Evolutionary conservation across 2,113 vertebrate genomes (phyloP), one percentile per base, ranked within the genome.

Genomic region (Crocuta crocuta): DNA sequence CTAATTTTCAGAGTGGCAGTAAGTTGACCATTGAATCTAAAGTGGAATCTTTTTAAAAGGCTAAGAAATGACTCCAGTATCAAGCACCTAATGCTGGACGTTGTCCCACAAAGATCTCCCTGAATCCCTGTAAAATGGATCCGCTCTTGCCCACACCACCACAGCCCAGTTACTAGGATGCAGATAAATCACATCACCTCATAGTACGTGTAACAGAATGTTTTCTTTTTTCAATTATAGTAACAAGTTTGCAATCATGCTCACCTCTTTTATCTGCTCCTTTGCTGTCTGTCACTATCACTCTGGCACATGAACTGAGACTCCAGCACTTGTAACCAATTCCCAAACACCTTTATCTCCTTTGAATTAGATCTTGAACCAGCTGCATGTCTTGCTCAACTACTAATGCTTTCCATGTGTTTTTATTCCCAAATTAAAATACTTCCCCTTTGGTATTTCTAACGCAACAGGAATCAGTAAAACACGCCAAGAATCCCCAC

Each of bases 311-410:
- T 96, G 85, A 97, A 96, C 81, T 66, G 87, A 98, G 94, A 97
- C 95, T 96, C 91, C 45, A 98, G 85, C 0, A 8, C 97, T 98
- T 98, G 91, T 70, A 85, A 98, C 81, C 98, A 97, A 98, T 97
- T 97, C 97, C 98, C 92, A 61, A 98, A 89, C 96, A 97, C 92
- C 95, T 96, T 98, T 95, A 97, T 83, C 94, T 31, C 95, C 80
- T 97, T 98, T 82, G 97, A 98, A 97, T 98, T 98, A 98, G 98
- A 98, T 48, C 89, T 81, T 2, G 61, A 98, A 98, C 93, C 71
- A 31, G 48, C 93, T 97, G 93, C 95, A 97, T n/a, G 2, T 97
- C 98, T 97, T 97, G 95, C 89, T 91, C 80, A 98, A 95, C 80
- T 96, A 78, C 87, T 98, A 98, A 97, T 97, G 95, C 55, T 98